phyloP scores from a whole-genome alignment of 2,113 vertebrate genomes.

The Australoheros scitulus region DNA sequence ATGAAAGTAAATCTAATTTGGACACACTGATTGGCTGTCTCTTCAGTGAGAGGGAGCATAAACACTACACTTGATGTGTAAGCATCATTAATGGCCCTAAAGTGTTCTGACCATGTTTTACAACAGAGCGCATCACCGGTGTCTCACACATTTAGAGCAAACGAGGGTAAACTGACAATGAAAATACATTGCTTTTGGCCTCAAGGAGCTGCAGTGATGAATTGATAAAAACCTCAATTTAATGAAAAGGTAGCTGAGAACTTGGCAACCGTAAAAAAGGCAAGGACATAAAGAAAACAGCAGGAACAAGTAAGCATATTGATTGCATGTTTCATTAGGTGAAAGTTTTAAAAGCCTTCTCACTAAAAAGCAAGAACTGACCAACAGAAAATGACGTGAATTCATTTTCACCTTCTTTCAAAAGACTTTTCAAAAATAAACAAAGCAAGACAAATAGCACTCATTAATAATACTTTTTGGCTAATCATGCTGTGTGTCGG shows the following conservation, averaged over 20 bases:
- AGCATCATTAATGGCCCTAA: slow-evolving; percentile 69
- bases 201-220: background rate
- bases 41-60: slow-evolving; percentile 63
- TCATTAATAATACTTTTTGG: slow-evolving; percentile 39
- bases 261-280: background rate
- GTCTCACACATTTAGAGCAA: slow-evolving; percentile 48
- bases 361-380: slow-evolving; percentile 8
- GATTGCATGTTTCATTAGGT: background rate
- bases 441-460: slow-evolving; percentile 14
- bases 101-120: slow-evolving; percentile 65
- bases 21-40: slow-evolving; percentile 65
- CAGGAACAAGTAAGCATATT: background rate
- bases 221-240: slow-evolving; percentile 6
- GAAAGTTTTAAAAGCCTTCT: background rate
- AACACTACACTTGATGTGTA: slow-evolving; percentile 69
- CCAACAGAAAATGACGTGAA: background rate
- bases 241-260: slow-evolving; percentile 17
- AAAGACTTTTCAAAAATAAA: slow-evolving; percentile 42
- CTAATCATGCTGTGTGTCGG: slow-evolving; percentile 43
- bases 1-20: slow-evolving; percentile 76
- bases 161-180: slow-evolving; percentile 28
- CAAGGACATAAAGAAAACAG: background rate
- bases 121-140: slow-evolving; percentile 32
- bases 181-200: slow-evolving; percentile 15
- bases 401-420: slow-evolving; percentile 21